Evolutionary conservation across 1,140 invertebrate species (phyloP), one percentile per base, ranked within the genome.

Genomic region (roundworm (Caenorhabditis elegans)): DNA sequence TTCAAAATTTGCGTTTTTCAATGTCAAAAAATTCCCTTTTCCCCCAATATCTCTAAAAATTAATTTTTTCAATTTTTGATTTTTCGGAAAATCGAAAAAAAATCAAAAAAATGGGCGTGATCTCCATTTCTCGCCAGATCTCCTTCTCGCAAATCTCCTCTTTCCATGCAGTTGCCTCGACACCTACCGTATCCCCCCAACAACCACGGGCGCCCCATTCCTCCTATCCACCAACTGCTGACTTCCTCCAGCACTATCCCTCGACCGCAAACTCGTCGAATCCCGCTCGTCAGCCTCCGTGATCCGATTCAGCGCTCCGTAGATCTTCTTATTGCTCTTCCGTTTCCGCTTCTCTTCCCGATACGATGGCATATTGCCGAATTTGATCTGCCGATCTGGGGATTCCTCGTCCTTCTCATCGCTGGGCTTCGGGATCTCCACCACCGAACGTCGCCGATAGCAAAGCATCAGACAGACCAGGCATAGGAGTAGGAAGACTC

Each of bases 251-350:
- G 49, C 80, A 76, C 65, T 76, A 39, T 81, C 80, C 22, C 80
- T 78, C 13, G 76, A 78, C 11, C 79, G 31, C 1, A 80, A 28
- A 80, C 79, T 89, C n/a, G 83, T 70, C 24, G 86, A 87, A 55
- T 89, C 88, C 24, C 85, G 53, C 48, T 89, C 86, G 39, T 90
- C 88, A 28, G 79, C 87, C 70, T 89, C 88, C 28, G 86, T 89
- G 15, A 89, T 89, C 77, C 88, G 65, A 77, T 89, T 88, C 4
- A 89, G 43, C 8, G 88, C 88, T 46, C 86, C 87, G 70, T 89
- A 89, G 17, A 89, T 86, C 34, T 78, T 55, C 82, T 90, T 90
- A 47, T 90, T 90, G 79, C 86, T 88, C 77, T 89, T 88, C 28
- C 82, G 48, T 49, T 86, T 90, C n/a, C 86, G 83, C 80, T 89